phyloP scores from a whole-genome alignment of 2,113 vertebrate genomes.

The Cygnus atratus region DNA sequence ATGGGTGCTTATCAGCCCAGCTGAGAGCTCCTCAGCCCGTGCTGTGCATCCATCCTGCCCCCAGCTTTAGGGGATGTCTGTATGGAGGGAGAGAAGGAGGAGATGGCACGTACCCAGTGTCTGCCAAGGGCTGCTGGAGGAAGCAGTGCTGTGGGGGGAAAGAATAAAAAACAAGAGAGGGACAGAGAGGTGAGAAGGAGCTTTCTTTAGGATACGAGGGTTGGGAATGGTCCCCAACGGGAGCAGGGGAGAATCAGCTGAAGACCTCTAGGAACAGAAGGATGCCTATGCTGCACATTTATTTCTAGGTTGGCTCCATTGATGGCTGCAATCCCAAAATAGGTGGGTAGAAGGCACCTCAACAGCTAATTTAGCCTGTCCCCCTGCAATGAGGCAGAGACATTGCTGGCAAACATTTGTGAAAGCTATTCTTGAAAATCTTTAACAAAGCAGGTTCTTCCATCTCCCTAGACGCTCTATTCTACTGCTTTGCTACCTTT shows the following conservation, averaged over 20 bases:
- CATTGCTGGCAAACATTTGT: not conserved
- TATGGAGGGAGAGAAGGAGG: rapidly evolving
- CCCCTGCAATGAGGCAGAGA: slow-evolving; percentile 28
- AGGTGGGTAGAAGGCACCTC: slow-evolving; percentile 50
- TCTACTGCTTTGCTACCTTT: slow-evolving; percentile 45
- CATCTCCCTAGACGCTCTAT: slow-evolving; percentile 48
- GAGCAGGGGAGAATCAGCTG: not conserved
- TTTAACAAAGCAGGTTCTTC: slow-evolving; percentile 61
- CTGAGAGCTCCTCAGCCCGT: not conserved
- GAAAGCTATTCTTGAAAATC: slow-evolving; percentile 60
- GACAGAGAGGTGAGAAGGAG: not conserved
- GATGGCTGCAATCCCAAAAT: slow-evolving; percentile 41
- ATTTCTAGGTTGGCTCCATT: not conserved
- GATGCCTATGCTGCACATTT: not conserved
- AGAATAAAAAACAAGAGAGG: not conserved
- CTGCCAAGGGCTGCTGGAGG: not conserved
- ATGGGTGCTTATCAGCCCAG: not conserved
- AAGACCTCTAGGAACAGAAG: not conserved
- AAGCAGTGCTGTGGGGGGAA: rapidly evolving
- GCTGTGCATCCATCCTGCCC: not conserved
- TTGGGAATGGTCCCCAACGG: not conserved
- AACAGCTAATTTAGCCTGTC: slow-evolving; percentile 30
- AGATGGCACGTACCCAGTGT: not conserved
- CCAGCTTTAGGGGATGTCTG: rapidly evolving
- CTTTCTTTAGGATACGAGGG: not conserved